Base-by-base conservation (phyloP, 2,113 vertebrate genomes). In the Gulo gulo region DNA sequence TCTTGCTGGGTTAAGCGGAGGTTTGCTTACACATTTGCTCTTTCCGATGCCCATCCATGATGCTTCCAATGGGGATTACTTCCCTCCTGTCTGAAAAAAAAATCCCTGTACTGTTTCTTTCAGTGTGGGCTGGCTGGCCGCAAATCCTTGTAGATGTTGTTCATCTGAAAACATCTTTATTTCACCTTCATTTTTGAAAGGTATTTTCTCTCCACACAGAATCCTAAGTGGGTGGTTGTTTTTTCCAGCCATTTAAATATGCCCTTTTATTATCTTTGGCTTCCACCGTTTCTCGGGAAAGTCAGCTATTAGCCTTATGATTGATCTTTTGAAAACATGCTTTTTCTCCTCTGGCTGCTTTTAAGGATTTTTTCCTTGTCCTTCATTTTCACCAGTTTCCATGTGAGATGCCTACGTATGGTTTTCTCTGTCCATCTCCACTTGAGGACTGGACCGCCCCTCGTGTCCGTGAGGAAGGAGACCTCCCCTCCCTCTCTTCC, bases 361-460 rank as follows among this genome's bases (percentile, higher is more conserved):
- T 71, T 69, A 20, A 59, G 67, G 47, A 52, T 36, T n/a, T 23
- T 83, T 14, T 6, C 8, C 61, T n/a, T 57, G 61, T 61, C 59
- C 52, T 39, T 36, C 16, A 2, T 67, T 78, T 31, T 79, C 63
- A 23, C 34, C 55, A 13, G 12, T 26, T 18, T 73, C 73, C 26
- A 24, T 13, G 3, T 4, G 14, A 52, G 31, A 1, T 1, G 2
- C 7, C 20, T 26, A 4, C 16, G 1, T 34, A 55, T 21, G n/a
- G 71, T 36, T 36, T 34, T 13, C 69, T 76, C 45, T 11, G 31
- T 34, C 0, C 1, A 8, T 36, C 34, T n/a, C 31, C 36, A 0
- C 31, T 39, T 6, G 9, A 76, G 11, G 45, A 10, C 92, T 31
- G 13, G 2, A 10, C 36, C 34, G 16, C 63, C 36, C 34, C 31